These are phyloP conservation scores for Ploceus nigricollis DNA, from an alignment of 2,113 vertebrate species.

Conservation along the genomic window DNA sequence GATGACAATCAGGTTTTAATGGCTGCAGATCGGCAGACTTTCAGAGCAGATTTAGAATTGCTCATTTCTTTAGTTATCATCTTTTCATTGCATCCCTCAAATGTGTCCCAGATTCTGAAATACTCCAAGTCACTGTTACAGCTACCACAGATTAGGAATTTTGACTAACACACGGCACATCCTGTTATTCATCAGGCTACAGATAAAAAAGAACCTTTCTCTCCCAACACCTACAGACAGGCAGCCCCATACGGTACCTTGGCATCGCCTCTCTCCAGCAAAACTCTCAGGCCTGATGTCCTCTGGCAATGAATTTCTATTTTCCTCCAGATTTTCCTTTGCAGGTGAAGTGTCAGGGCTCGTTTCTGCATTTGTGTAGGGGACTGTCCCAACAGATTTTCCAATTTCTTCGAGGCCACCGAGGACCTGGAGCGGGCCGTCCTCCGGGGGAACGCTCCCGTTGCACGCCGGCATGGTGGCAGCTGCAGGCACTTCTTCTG, in stretches of 20 bases:
- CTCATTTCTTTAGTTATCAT: background rate
- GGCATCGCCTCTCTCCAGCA: background rate
- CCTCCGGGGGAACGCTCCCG: background rate
- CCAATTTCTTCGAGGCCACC: conserved; percentile 47
- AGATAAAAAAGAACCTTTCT: background rate
- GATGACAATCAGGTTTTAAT: background rate
- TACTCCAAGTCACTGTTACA: background rate
- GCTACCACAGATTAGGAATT: background rate
- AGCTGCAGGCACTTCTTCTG: conserved; percentile 30
- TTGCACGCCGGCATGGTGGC: conserved; percentile 50
- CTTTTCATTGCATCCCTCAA: background rate
- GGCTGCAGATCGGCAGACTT: background rate
- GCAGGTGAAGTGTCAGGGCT: background rate
- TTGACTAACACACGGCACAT: background rate
- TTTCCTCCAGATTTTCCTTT: background rate
- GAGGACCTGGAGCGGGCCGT: conserved; percentile 12
- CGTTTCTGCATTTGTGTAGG: background rate
- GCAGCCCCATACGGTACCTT: conserved; percentile 57
- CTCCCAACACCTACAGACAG: background rate
- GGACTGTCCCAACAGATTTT: background rate
- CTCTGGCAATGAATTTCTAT: background rate
- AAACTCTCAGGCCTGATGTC: background rate
- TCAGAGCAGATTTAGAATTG: background rate
- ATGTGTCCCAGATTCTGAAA: background rate
- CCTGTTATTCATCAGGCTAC: fast-evolving